Percentiles rank a stretch among this genome's conserved stretches.
Evolutionary conservation across 2,113 vertebrate species (phyloP).

Genomic region (Paratilapia polleni): DNA sequence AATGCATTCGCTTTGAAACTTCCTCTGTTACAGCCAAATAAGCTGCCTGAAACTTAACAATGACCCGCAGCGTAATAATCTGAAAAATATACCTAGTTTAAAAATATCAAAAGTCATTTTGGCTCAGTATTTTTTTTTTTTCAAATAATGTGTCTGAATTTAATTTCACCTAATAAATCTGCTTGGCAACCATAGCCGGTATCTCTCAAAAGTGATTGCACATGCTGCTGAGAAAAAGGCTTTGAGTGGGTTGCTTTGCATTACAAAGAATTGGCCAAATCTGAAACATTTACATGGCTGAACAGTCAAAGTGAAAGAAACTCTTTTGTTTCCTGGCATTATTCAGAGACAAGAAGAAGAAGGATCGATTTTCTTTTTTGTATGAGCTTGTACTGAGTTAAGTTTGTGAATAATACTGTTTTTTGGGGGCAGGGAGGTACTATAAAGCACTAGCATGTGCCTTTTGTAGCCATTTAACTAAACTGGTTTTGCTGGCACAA

Average conservation of each 20-base stretch:
- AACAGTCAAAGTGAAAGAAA: conserved; percentile 53
- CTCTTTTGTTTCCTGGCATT: conserved; percentile 54
- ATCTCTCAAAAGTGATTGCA: conserved; percentile 42
- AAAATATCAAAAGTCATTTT: conserved; percentile 34
- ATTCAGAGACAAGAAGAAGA: conserved; percentile 30
- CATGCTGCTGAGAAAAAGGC: conserved; percentile 27
- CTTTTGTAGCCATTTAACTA: conserved; percentile 24
- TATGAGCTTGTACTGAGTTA: conserved; percentile 39
- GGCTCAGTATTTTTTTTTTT: conserved; percentile 18
- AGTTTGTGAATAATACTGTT: conserved; percentile 22
- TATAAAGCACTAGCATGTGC: background rate
- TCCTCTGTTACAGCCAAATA: conserved; percentile 18
- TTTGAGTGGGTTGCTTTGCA: conserved; percentile 54
- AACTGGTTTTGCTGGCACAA: conserved; percentile 19
- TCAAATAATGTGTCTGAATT: conserved; percentile 48
- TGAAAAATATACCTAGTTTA: conserved; percentile 9
- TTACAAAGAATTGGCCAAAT: conserved; percentile 62
- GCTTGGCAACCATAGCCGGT: conserved; percentile 11
- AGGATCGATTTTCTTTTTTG: conserved; percentile 28
- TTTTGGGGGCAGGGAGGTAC: background rate
- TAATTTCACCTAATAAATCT: conserved; percentile 59
- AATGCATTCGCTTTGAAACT: conserved; percentile 30
- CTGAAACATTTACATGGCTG: conserved; percentile 59
- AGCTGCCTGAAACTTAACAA: conserved; percentile 5
- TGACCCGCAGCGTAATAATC: conserved; percentile 3